phyloP scores from a whole-genome alignment of 2,113 vertebrate species.

The Triplophysa siluroides region DNA sequence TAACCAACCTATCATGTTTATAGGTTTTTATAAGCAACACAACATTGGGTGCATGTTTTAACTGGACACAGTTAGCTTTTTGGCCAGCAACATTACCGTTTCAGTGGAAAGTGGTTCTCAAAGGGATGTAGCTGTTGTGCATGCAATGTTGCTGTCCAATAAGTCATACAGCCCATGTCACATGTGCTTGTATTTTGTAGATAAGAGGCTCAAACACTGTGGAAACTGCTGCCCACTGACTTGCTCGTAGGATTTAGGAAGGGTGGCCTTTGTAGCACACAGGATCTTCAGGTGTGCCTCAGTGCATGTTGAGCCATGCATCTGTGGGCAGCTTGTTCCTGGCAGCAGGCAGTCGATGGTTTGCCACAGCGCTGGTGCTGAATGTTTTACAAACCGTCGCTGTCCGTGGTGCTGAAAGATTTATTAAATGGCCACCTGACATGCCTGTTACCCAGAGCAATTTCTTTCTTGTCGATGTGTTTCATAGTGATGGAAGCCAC shows the following conservation, averaged over 20 bases:
- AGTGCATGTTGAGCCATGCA: slow-evolving; percentile 17
- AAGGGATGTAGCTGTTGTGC: background rate
- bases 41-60: background rate
- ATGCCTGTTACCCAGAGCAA: slow-evolving; percentile 33
- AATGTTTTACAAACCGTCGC: background rate
- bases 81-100: background rate
- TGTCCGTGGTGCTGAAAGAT: slow-evolving; percentile 36
- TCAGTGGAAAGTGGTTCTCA: background rate
- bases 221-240: background rate
- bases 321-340: slow-evolving; percentile 23
- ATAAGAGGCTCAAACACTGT: slow-evolving; percentile 27
- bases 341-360: slow-evolving; percentile 28
- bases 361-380: background rate
- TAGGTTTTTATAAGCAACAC: too few relatives aligned
- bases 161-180: slow-evolving; percentile 6
- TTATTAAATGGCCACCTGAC: slow-evolving; percentile 30
- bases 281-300: slow-evolving; percentile 21
- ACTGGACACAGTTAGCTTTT: background rate
- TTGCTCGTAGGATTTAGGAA: background rate
- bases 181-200: slow-evolving; percentile 29
- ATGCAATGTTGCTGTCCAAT: background rate
- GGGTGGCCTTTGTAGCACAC: background rate
- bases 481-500: background rate
- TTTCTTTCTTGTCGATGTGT: slow-evolving; percentile 25
- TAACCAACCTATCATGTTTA: too few relatives aligned